phyloP scores from a whole-genome alignment of 2,797 vertebrate genomes.

The Tokudaia muenninki region DNA sequence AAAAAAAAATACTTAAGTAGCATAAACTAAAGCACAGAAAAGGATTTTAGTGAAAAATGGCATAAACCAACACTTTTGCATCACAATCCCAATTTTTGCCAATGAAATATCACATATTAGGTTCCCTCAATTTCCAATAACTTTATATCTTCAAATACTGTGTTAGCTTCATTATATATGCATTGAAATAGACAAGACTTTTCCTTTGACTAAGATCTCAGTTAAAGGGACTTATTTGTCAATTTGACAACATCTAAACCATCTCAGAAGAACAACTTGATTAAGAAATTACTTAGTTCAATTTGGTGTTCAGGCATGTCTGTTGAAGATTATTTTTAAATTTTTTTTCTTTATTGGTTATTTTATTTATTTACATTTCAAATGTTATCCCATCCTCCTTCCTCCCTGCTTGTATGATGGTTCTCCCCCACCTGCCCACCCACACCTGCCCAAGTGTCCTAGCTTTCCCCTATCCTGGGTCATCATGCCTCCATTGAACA shows the following conservation, averaged over 20 bases:
- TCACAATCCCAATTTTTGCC: constrained; percentile 63
- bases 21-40: constrained; percentile 64
- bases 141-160: constrained; percentile 62
- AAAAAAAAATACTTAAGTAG: constrained; percentile 74
- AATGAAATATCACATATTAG: constrained; percentile 75
- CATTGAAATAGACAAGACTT: not conserved
- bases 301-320: not conserved
- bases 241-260: not conserved
- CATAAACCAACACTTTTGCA: constrained; percentile 59
- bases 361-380: no score
- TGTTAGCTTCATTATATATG: constrained; percentile 18
- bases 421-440: no score
- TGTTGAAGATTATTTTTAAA: not conserved
- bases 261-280: not conserved
- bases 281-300: not conserved
- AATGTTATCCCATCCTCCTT: no score
- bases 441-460: no score
- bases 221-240: no score
- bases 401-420: no score
- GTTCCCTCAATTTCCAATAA: constrained; percentile 70
- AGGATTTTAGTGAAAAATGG: constrained; percentile 43
- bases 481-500: no score
- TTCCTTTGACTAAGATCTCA: constrained; percentile 17
- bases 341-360: no score
- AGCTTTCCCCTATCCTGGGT: no score